Evolutionary conservation across 2,797 vertebrate genomes (phyloP).

Genomic region (Cossypha heuglini): DNA sequence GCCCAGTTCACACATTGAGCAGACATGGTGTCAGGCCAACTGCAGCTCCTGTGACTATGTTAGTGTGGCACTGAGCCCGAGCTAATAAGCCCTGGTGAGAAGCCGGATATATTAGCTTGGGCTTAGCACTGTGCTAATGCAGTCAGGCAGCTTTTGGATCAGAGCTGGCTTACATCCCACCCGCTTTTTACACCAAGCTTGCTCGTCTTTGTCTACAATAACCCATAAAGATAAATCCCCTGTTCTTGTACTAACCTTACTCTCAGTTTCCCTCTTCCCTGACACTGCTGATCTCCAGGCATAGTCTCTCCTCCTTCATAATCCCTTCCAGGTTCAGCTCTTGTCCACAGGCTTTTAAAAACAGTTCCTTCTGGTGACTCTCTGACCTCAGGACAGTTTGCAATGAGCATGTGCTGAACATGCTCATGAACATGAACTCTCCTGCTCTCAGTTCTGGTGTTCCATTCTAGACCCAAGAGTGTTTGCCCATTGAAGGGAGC

Average conservation of each 20-base stretch:
- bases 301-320: not conserved
- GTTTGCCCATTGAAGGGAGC: not conserved
- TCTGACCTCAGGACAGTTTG: not conserved
- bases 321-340: constrained; percentile 4
- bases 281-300: not conserved
- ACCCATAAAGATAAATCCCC: constrained; percentile 59
- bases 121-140: constrained; percentile 67
- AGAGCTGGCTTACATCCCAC: constrained; percentile 66
- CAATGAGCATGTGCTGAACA: not conserved
- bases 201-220: constrained; percentile 21
- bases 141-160: constrained; percentile 69
- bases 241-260: constrained; percentile 28
- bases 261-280: constrained; percentile 38
- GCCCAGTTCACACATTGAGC: not conserved
- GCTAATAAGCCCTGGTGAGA: constrained; percentile 69
- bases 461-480: not conserved
- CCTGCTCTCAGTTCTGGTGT: not conserved
- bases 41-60: constrained; percentile 50
- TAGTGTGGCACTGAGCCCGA: constrained; percentile 61
- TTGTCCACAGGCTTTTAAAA: not conserved
- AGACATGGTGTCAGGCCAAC: constrained; percentile 48
- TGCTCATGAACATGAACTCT: not conserved
- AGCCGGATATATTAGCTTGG: constrained; percentile 72
- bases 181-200: constrained; percentile 55
- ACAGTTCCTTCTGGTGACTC: not conserved